phyloP scores from a whole-genome alignment of 2,113 vertebrate genomes.

The Indicator maculatus region DNA sequence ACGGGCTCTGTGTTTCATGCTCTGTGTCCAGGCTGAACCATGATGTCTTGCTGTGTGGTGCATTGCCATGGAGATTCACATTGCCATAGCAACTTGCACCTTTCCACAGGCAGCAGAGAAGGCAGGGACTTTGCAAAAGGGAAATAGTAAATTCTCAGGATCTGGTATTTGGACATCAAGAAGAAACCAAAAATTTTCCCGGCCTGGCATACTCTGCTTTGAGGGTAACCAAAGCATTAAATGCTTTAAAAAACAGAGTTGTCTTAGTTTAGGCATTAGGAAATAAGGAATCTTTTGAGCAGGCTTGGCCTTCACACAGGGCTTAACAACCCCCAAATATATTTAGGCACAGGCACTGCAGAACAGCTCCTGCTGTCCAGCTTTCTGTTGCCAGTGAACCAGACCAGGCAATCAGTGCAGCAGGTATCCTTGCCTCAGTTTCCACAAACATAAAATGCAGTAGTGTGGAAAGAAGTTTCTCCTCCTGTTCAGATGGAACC shows the following conservation, averaged over 20 bases:
- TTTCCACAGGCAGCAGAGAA: background rate
- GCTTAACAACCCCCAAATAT: background rate
- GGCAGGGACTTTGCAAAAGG: background rate
- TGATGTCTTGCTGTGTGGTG: background rate
- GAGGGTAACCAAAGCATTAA: background rate
- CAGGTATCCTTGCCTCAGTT: background rate
- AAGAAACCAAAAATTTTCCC: background rate
- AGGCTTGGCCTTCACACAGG: background rate
- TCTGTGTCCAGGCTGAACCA: background rate
- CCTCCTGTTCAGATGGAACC: too few species aligned
- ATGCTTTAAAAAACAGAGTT: background rate
- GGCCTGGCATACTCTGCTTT: background rate
- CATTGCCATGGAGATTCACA: constrained; percentile 16
- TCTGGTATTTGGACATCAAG: background rate
- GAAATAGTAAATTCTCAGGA: background rate
- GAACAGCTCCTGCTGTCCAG: background rate
- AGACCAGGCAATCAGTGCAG: background rate
- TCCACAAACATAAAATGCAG: background rate
- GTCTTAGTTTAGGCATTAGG: background rate
- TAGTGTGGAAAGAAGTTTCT: too few species aligned
- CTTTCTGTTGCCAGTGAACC: background rate
- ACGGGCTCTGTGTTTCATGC: background rate
- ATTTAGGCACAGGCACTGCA: background rate
- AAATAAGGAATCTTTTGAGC: background rate
- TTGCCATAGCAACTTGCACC: constrained; percentile 55